These are phyloP conservation scores for Epinephelus moara DNA, from an alignment of 2,113 vertebrate genomes.

Conservation along the genomic window DNA sequence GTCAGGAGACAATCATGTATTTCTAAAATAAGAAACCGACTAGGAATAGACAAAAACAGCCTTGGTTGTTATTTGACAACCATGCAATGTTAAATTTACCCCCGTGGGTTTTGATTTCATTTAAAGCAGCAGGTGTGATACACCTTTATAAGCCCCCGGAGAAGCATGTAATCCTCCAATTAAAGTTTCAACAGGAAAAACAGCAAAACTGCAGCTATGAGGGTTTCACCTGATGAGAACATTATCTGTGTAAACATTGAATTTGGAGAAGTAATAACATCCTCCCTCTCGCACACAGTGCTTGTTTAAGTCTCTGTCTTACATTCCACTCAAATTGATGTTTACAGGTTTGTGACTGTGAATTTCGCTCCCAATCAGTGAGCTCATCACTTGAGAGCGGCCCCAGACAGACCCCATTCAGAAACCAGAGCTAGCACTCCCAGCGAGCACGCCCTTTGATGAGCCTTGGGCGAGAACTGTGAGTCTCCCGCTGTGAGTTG, in stretches of 20 bases:
- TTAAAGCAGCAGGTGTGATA: conserved; percentile 35
- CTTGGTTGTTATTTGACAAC: conserved; percentile 30
- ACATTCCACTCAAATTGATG: conserved; percentile 57
- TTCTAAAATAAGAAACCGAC: conserved; percentile 39
- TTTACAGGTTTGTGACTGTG: conserved; percentile 75
- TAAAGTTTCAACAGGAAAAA: conserved; percentile 41
- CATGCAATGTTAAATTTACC: conserved; percentile 32
- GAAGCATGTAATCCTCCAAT: conserved; percentile 55
- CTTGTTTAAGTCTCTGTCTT: conserved; percentile 39
- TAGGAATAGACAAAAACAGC: conserved; percentile 28
- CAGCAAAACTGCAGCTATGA: conserved; percentile 18
- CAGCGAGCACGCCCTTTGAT: conserved; percentile 74
- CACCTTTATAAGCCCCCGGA: conserved; percentile 43
- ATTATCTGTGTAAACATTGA: conserved; percentile 68
- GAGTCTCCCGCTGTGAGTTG: conserved; percentile 65
- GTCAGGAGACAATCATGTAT: conserved; percentile 19
- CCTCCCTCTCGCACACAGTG: background rate
- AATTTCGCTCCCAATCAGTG: conserved; percentile 79
- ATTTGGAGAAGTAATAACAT: conserved; percentile 52
- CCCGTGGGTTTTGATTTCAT: conserved; percentile 39
- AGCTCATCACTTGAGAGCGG: conserved; percentile 74
- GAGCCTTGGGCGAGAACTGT: conserved; percentile 66
- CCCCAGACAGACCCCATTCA: conserved; percentile 63
- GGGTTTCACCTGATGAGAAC: conserved; percentile 48
- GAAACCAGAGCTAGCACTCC: conserved; percentile 58